These are phyloP conservation scores for Protosalanx chinensis DNA, from an alignment of 2,797 vertebrate genomes.

Conservation along the genomic window DNA sequence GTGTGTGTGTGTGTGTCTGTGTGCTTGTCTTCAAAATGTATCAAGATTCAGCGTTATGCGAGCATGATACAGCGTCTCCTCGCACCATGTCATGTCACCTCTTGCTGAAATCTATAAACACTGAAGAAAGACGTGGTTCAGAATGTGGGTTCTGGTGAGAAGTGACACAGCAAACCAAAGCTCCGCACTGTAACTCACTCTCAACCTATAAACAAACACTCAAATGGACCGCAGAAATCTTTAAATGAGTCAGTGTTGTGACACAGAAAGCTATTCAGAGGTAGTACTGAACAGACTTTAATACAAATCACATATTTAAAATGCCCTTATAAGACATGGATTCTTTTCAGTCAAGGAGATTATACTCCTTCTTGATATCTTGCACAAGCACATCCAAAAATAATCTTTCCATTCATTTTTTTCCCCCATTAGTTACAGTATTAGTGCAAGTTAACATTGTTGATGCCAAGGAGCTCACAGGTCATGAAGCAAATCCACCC, in stretches of 20 bases:
- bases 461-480: constrained; percentile 51
- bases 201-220: constrained; percentile 34
- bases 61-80: constrained; percentile 43
- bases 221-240: constrained; percentile 28
- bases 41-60: constrained; percentile 34
- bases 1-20: constrained; percentile 16
- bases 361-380: neutral
- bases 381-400: neutral
- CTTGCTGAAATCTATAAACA: constrained; percentile 69
- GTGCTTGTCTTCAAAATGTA: constrained; percentile 12
- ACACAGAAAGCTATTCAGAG: constrained; percentile 1
- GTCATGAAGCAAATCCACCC: constrained; percentile 54
- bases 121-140: constrained; percentile 63
- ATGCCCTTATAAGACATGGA: neutral
- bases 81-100: constrained; percentile 49
- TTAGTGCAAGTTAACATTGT: constrained; percentile 17
- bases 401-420: neutral
- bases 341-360: neutral
- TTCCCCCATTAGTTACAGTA: constrained; percentile 14
- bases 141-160: constrained; percentile 41
- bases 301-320: neutral
- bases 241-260: constrained; percentile 7
- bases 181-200: constrained; percentile 42
- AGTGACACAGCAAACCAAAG: constrained; percentile 50
- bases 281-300: neutral